Base-by-base conservation (phyloP, 1,140 invertebrate genomes). In the Anastatus disparis region DNA sequence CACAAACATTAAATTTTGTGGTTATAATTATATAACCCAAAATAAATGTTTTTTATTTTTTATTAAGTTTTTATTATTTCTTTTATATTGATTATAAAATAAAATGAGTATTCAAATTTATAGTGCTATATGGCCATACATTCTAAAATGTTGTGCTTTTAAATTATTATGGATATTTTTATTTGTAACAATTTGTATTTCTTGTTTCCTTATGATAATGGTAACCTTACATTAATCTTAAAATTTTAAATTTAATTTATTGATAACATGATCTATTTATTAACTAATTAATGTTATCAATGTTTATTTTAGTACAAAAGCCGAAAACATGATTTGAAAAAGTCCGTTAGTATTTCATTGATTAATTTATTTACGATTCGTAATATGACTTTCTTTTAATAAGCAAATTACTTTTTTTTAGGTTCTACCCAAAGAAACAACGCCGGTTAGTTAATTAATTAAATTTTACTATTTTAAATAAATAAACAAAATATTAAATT, bases 111-210 rank as follows among this genome's bases (percentile, higher is more conserved):
- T 58, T 35, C 52, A 75, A 75, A 76, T 77, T 73, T 64, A 71
- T 46, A 66, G 73, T 56, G 26, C 58, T 20, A 62, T 80, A 66
- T 80, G 69, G 76, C 70, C 73, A 1, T 59, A 73, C 44, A 8
- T 80, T 17, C 15, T 78, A 13, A 67, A 76, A 66, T 64, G 72
- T 46, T 80, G 70, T 58, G 69, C 52, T 27, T 70, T 78, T 0
- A 77, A 79, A 70, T 72, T 79, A 17, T 63, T 76, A 17, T 80
- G 79, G 66, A 73, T 78, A 20, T 79, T 80, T 31, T 8, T 73
- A n/a, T 80, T 81, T 40, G 59, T 78, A 12, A 55, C 77, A 10
- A 73, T 77, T 29, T 77, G 64, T 15, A 62, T 78, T 1, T 72
- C 76, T 3, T 42, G 62, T 6, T 79, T 81, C 67, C 35, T 81